phyloP scores from a whole-genome alignment of 2,888 invertebrate species.

The Drosophila mimica region DNA sequence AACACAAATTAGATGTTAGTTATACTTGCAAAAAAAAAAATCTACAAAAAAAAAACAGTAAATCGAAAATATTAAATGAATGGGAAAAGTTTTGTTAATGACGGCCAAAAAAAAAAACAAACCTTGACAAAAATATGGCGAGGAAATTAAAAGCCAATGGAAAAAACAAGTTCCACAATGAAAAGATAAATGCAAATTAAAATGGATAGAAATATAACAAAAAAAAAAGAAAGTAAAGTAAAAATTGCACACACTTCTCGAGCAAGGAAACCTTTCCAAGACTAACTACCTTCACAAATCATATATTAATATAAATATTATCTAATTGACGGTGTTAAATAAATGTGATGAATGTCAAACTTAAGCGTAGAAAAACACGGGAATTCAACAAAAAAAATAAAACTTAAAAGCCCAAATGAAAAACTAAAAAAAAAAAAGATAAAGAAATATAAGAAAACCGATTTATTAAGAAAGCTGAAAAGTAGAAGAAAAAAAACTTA shows the following conservation, averaged over 20 bases:
- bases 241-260: slow-evolving; percentile 61
- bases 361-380: slow-evolving; percentile 65
- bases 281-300: slow-evolving; percentile 80
- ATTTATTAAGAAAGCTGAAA: slow-evolving; percentile 69
- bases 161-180: slow-evolving; percentile 21
- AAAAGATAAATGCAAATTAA: slow-evolving; percentile 4
- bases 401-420: slow-evolving; percentile 1
- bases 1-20: slow-evolving; percentile 47
- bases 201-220: slow-evolving; percentile 17
- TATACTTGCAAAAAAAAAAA: slow-evolving; percentile 20
- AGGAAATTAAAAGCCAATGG: slow-evolving; percentile 20
- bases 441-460: slow-evolving; percentile 26
- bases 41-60: neutral
- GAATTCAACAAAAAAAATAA: slow-evolving; percentile 28
- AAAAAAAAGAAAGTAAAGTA: slow-evolving; percentile 6
- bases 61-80: slow-evolving; percentile 29
- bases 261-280: slow-evolving; percentile 76
- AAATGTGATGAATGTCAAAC: slow-evolving; percentile 81
- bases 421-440: slow-evolving; percentile 34
- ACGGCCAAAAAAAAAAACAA: slow-evolving; percentile 41
- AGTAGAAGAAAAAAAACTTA: slow-evolving; percentile 67
- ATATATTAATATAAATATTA: slow-evolving; percentile 66
- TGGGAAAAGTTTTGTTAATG: slow-evolving; percentile 48
- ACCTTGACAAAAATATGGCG: slow-evolving; percentile 23
- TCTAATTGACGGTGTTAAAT: slow-evolving; percentile 79